phyloP scores from a whole-genome alignment of 2,888 invertebrate species.

The Sarcophaga subvicina region DNA sequence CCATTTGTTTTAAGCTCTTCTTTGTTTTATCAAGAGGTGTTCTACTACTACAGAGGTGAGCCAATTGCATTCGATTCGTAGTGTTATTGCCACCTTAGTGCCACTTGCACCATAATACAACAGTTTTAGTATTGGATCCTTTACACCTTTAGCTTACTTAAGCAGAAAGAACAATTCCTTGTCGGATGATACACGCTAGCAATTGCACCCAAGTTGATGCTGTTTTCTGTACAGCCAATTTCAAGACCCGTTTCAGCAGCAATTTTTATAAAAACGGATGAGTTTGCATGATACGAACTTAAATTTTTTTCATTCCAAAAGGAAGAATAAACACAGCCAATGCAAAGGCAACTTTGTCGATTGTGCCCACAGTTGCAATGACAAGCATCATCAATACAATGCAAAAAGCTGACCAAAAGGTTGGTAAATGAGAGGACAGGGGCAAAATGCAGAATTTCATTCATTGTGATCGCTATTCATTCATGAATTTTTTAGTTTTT shows the following conservation, averaged over 20 bases:
- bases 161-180: too few species aligned
- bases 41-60: too few species aligned
- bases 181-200: conserved; percentile 83
- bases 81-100: too few species aligned
- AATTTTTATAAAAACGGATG: conserved; percentile 91
- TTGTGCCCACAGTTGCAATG: conserved; percentile 96
- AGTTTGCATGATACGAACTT: conserved; percentile 70
- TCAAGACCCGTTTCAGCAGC: conserved; percentile 88
- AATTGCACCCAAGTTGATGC: conserved; percentile 95
- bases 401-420: conserved; percentile 97
- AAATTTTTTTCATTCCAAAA: conserved; percentile 86
- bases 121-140: too few species aligned
- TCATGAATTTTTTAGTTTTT: conserved; percentile 48
- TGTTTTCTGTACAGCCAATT: conserved; percentile 93
- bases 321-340: conserved; percentile 96
- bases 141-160: too few species aligned
- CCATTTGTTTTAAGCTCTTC: too few species aligned
- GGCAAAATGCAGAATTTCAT: neutral
- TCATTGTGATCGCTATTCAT: conserved; percentile 43
- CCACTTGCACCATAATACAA: too few species aligned
- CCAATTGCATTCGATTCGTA: too few species aligned
- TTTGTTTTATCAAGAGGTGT: too few species aligned
- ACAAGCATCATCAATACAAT: conserved; percentile 96
- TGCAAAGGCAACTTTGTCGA: conserved; percentile 97
- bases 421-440: conserved; percentile 86